Evolutionary conservation across 1,140 invertebrate species (phyloP).

Genomic region (Lepidurus packardi): DNA sequence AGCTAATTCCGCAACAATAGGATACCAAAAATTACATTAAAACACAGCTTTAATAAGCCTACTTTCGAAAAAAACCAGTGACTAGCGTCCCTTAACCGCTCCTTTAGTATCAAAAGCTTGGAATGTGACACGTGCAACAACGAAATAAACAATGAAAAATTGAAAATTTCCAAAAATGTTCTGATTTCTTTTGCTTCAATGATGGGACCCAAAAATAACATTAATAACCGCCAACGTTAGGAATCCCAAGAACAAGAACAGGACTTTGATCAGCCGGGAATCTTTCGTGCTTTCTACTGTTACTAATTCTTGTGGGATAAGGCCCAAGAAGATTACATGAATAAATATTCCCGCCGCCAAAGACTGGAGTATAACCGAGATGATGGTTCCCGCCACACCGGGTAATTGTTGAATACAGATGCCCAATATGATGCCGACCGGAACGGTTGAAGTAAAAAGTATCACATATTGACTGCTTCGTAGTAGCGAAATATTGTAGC

Average conservation of each 20-base stretch:
- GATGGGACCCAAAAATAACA: slow-evolving; percentile 31
- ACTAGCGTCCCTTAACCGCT: not conserved
- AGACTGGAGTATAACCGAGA: slow-evolving; percentile 45
- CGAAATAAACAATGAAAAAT: not conserved
- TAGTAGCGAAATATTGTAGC: slow-evolving; percentile 38
- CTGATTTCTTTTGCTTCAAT: slow-evolving; percentile 4
- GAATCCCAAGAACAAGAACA: slow-evolving; percentile 41
- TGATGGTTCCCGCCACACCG: slow-evolving; percentile 37
- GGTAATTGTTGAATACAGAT: slow-evolving; percentile 40
- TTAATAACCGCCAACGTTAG: slow-evolving; percentile 36
- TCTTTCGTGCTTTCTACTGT: slow-evolving; percentile 31
- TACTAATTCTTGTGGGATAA: slow-evolving; percentile 43
- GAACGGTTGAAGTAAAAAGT: slow-evolving; percentile 43
- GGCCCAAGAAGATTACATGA: slow-evolving; percentile 46
- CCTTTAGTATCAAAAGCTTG: not conserved
- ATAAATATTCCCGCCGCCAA: slow-evolving; percentile 47
- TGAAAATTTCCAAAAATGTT: not conserved
- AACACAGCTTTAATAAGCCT: not conserved
- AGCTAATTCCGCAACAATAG: not conserved
- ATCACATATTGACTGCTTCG: slow-evolving; percentile 41
- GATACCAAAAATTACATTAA: not conserved
- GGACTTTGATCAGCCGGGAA: slow-evolving; percentile 39
- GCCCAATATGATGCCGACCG: slow-evolving; percentile 46
- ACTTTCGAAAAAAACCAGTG: not conserved
- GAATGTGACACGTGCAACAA: slow-evolving; percentile 20